Conservation (phyloP, 2,113 vertebrate species). For the Reinhardtius hippoglossoides region DNA sequence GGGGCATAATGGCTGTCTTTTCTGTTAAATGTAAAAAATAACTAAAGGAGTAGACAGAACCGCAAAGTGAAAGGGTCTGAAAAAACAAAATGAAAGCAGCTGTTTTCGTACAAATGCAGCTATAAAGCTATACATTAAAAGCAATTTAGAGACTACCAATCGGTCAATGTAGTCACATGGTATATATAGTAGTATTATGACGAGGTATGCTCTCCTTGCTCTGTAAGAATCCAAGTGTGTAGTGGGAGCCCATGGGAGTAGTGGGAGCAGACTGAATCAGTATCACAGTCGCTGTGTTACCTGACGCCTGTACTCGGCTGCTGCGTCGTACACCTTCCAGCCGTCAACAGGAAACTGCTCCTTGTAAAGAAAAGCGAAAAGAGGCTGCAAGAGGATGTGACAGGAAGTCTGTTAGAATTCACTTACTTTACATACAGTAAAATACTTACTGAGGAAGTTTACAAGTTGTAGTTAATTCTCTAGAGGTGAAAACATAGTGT, state of each 20-base stretch:
- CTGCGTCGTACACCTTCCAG: conserved; percentile 96
- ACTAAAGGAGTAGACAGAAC: too few relatives aligned
- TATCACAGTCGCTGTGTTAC: conserved; percentile 53
- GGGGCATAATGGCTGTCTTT: too few relatives aligned
- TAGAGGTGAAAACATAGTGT: too few relatives aligned
- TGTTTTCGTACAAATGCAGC: too few relatives aligned
- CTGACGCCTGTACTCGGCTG: conserved; percentile 93
- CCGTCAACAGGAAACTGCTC: conserved; percentile 92
- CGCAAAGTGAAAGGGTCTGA: too few relatives aligned
- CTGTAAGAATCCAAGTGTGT: background rate
- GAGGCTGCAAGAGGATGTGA: conserved; percentile 76
- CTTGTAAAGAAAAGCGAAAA: conserved; percentile 94
- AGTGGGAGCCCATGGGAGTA: background rate
- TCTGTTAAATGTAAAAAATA: too few relatives aligned
- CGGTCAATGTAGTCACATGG: background rate
- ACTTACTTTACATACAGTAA: background rate
- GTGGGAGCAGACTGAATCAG: too few relatives aligned
- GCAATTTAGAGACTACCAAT: background rate
- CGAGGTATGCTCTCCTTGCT: background rate
- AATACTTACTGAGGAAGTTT: background rate
- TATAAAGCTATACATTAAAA: too few relatives aligned
- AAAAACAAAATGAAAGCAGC: too few relatives aligned
- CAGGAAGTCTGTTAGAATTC: background rate
- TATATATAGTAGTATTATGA: background rate
- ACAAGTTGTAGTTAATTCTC: too few relatives aligned